Base-by-base conservation (phyloP, 2,797 vertebrate genomes). In the Phylloscopus collybita region DNA sequence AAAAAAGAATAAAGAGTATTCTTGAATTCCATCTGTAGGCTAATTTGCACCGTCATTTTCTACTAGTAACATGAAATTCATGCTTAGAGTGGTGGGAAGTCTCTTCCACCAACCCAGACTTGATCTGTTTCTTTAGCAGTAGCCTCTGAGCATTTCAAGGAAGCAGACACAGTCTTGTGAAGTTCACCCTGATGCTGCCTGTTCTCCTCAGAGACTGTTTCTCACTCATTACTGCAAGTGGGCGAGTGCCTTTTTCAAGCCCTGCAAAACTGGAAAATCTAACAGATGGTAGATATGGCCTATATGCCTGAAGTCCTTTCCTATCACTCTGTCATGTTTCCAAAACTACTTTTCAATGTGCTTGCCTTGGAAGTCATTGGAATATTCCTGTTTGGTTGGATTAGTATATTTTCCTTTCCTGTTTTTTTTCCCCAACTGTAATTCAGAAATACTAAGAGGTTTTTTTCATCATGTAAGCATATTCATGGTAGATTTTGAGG, bases 181-280 rank as follows among this genome's bases (percentile, higher is more conserved):
- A 92, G 84, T 93, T 95, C 90, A 93, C 74, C 83, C 51, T 4
- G 44, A 74, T 94, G 86, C 87, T 82, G 86, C 88, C 72, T 90
- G 79, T 88, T 61, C 74, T 95, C 71, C 85, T 93, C 74, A 74
- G 88, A 95, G 86, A 72, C 67, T 86, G 49, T 93, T 97, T 96
- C 93, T 95, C 90, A 79, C 92, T 95, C 92, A 76, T 94, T 96
- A 92, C 61, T 88, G 90, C 60, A 96, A 96, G 95, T 97, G 93
- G 95, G 96, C 78, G 92, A 97, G 95, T 93, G 94, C 91, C 94
- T 96, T 94, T 96, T 96, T 96, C 86, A 96, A 96, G 93, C 82
- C 92, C 90, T 92, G 82, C 65, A 95, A 96, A 96, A 96, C 30
- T 92, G 92, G 91, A 92, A 96, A 93, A 90, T 53, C 49, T 92